Base-by-base conservation (phyloP, 2,888 invertebrate species). In the Idaea biselata region DNA sequence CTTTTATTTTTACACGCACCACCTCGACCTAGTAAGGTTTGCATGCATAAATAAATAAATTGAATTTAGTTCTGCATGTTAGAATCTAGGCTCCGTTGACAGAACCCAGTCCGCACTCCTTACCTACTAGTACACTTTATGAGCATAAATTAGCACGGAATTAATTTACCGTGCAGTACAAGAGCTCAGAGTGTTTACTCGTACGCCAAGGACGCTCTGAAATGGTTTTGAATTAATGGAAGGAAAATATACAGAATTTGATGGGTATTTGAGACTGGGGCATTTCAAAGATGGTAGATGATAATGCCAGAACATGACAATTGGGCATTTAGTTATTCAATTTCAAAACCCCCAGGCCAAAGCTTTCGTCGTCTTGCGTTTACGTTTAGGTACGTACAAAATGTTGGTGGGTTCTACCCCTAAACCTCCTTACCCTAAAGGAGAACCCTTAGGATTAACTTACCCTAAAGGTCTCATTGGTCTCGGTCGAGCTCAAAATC, bases 131-230 rank as follows among this genome's bases (percentile, higher is more conserved):
- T 62, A 60, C 67, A 76, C 76, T 79, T 67, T 69, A 73, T 64
- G 66, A 68, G 73, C 72, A 71, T 70, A 76, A 76, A 79, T 77
- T 76, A 77, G 71, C 76, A 63, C 66, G 67, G 71, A 76, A 73
- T 77, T 73, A 72, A 78, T 77, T 73, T 67, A 69, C 69, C 59
- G 62, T 67, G 70, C 65, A 58, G 64, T 63, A 64, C 61, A 62
- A 64, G 65, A 57, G 55, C 16, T 60, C 58, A 61, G 67, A 73
- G 72, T 75, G 76, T 75, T 77, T 69, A 60, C 69, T 59, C 67
- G 63, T 68, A 60, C 63, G 67, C 65, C 66, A 64, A 60, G 57
- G 58, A 64, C 68, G 66, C 72, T 74, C 69, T 73, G 71, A 73
- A 70, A 73, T 70, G 72, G 75, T 76, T 76, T 69, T 64, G 64